A percentile compares a stretch with the other conserved stretches of the same genome.
These are phyloP conservation scores for Chrysomela aeneicollis DNA, from an alignment of 2,888 invertebrate species.

Conservation along the genomic window DNA sequence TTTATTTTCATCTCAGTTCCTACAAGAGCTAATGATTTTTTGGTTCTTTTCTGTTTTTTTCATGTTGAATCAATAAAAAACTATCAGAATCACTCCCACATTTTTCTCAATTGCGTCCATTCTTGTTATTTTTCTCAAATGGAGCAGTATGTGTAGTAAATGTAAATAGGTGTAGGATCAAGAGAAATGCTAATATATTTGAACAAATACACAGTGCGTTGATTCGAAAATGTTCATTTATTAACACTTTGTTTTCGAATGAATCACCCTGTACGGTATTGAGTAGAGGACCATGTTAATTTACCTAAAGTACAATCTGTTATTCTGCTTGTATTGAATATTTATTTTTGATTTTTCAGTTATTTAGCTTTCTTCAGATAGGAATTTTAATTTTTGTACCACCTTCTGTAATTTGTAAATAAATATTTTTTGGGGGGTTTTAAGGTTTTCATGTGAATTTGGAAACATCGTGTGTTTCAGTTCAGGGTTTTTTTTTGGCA, in stretches of 20 bases:
- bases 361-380: conserved; percentile 6
- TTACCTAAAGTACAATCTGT: conserved; percentile 34
- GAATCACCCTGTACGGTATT: background rate
- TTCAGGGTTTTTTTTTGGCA: too few relatives aligned
- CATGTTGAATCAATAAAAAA: too few relatives aligned
- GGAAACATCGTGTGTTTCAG: conserved; percentile 7
- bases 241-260: too few relatives aligned
- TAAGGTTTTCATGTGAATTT: too few relatives aligned
- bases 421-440: too few relatives aligned
- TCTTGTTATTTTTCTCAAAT: conserved; percentile 6
- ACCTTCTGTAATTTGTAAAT: too few relatives aligned
- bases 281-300: conserved; percentile 34
- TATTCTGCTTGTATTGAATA: conserved; percentile 13
- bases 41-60: too few relatives aligned
- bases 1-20: too few relatives aligned
- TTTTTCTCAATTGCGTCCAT: too few relatives aligned
- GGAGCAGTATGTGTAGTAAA: conserved; percentile 12
- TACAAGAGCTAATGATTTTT: too few relatives aligned
- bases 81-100: too few relatives aligned
- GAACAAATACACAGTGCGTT: background rate
- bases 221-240: background rate
- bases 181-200: conserved; percentile 9
- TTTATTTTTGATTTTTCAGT: conserved; percentile 1
- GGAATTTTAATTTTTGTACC: too few relatives aligned
- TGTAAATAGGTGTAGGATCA: conserved; percentile 11